These are phyloP conservation scores for Odontocerum albicorne DNA, from an alignment of 2,888 invertebrate species.

Conservation along the genomic window DNA sequence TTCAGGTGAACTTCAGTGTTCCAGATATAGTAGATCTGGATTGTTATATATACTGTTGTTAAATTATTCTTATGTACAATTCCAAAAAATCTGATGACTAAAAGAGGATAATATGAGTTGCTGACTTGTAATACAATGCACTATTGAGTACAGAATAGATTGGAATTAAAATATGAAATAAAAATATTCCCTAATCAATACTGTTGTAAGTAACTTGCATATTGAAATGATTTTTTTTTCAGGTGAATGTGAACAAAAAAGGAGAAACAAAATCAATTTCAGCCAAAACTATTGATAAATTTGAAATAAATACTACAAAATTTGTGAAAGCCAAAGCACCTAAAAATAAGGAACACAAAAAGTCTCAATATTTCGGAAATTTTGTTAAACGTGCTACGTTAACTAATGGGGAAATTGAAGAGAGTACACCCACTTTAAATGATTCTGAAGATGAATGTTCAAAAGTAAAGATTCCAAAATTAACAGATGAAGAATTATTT, in stretches of 20 bases:
- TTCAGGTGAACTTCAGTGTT: too few species aligned
- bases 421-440: conserved; percentile 19
- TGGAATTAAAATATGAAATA: too few species aligned
- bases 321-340: conserved; percentile 47
- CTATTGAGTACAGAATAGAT: too few species aligned
- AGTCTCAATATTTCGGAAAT: conserved; percentile 43
- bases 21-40: too few species aligned
- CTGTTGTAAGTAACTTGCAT: too few species aligned
- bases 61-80: too few species aligned
- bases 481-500: conserved; percentile 80
- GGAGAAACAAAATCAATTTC: conserved; percentile 36
- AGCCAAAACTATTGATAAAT: conserved; percentile 9
- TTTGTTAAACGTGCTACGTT: conserved; percentile 50
- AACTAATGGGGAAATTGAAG: conserved; percentile 42
- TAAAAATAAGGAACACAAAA: conserved; percentile 4
- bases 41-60: too few species aligned
- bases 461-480: conserved; percentile 34
- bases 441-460: conserved; percentile 44
- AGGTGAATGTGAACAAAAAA: conserved; percentile 39
- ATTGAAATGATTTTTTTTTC: conserved; percentile 8
- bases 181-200: too few species aligned
- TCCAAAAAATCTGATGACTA: too few species aligned
- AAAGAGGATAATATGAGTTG: too few species aligned
- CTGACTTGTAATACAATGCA: too few species aligned
- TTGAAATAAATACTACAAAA: conserved; percentile 34